A percentile compares a stretch with the other conserved stretches of the same genome.
These are phyloP conservation scores for Dendrocopos noguchii DNA, from an alignment of 2,113 vertebrate species.

Conservation along the genomic window DNA sequence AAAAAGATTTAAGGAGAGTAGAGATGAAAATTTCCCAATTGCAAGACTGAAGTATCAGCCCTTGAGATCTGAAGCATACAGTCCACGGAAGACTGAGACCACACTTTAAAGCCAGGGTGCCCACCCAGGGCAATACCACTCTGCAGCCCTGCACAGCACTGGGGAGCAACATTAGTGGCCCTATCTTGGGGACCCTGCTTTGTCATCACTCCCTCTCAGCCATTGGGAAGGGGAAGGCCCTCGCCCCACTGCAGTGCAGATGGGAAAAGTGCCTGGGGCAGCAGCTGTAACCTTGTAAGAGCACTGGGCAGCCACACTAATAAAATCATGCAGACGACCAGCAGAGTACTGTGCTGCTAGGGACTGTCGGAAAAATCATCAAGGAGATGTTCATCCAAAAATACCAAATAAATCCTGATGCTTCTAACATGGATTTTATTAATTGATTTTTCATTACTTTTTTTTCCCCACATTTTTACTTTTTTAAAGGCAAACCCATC, in stretches of 20 bases:
- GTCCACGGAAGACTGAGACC: too few species aligned
- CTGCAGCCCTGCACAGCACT: accelerated
- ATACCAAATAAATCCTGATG: background rate
- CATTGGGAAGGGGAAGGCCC: background rate
- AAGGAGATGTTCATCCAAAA: accelerated
- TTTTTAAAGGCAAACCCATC: background rate
- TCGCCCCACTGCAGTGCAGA: accelerated
- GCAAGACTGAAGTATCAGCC: background rate
- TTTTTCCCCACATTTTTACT: background rate
- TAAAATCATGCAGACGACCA: background rate
- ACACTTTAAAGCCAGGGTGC: accelerated
- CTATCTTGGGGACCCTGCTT: background rate
- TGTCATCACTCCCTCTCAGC: accelerated
- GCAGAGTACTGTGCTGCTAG: background rate
- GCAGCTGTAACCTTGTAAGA: background rate
- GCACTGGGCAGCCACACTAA: background rate
- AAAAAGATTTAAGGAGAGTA: conserved; percentile 56
- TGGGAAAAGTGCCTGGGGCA: background rate
- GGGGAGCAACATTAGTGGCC: accelerated
- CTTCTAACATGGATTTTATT: background rate
- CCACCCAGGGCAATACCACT: accelerated
- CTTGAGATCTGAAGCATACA: background rate
- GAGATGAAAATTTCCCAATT: conserved; percentile 44
- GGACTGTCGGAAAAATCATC: background rate
- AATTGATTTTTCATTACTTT: background rate